Conservation (phyloP, 1,140 invertebrate genomes). For the Mamestra configurata region DNA sequence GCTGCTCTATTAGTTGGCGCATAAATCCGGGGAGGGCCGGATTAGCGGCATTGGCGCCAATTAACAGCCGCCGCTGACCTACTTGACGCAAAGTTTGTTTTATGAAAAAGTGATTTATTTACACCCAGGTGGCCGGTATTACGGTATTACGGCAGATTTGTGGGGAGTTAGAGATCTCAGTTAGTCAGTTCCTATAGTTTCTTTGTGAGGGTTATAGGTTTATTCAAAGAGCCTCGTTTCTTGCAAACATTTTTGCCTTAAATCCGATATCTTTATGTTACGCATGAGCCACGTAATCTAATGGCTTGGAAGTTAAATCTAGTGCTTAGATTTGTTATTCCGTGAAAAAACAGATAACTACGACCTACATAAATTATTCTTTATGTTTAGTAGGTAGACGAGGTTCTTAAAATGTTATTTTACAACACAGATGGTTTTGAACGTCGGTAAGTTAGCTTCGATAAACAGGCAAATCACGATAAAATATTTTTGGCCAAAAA, state of each 20-base stretch:
- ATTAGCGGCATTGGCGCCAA: slow-evolving; percentile 40
- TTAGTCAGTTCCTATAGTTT: background rate
- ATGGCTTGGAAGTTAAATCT: slow-evolving; percentile 31
- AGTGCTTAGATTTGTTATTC: background rate
- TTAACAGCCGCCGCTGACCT: slow-evolving; percentile 15
- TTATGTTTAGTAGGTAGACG: no score
- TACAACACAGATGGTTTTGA: background rate
- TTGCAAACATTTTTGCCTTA: background rate
- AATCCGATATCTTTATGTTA: background rate
- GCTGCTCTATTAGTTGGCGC: slow-evolving; percentile 39
- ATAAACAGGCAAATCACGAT: no score
- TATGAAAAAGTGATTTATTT: slow-evolving; percentile 43
- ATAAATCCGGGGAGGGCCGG: slow-evolving; percentile 16
- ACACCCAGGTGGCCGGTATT: background rate
- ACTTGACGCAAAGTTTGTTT: slow-evolving; percentile 1
- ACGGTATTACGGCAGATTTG: background rate
- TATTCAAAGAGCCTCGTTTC: background rate
- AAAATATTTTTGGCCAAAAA: no score
- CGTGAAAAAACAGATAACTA: background rate
- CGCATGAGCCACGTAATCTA: background rate
- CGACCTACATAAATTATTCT: slow-evolving; percentile 5
- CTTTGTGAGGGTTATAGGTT: background rate
- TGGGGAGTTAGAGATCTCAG: background rate
- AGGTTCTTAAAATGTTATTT: background rate
- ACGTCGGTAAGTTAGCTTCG: no score